Evolutionary conservation across 2,888 invertebrate species (phyloP).

Genomic region (Gymnosoma rotundatum): DNA sequence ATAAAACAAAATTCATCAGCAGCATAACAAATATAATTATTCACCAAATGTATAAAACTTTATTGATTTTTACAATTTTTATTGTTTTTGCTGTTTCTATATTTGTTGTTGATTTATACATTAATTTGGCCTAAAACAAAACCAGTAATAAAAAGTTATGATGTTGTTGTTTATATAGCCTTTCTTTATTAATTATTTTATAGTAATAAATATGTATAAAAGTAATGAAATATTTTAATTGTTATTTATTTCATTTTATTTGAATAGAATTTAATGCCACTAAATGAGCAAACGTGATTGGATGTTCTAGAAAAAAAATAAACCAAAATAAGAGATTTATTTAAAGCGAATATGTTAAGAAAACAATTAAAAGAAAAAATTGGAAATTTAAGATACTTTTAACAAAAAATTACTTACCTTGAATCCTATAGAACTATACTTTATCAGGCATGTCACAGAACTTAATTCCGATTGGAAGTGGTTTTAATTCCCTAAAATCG

Average conservation of each 20-base stretch:
- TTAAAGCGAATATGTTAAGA: too few relatives aligned
- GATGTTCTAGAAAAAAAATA: too few relatives aligned
- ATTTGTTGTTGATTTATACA: constrained; percentile 1
- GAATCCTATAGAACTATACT: too few relatives aligned
- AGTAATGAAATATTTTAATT: constrained; percentile 27
- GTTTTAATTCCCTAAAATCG: too few relatives aligned
- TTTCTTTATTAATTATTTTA: constrained; percentile 19
- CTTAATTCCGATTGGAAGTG: too few relatives aligned
- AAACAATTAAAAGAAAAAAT: too few relatives aligned
- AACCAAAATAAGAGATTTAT: too few relatives aligned
- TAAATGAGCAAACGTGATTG: too few relatives aligned
- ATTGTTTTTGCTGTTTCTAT: not conserved
- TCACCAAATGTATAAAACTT: not conserved
- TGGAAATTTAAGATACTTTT: too few relatives aligned
- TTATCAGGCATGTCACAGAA: too few relatives aligned
- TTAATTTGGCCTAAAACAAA: constrained; percentile 35
- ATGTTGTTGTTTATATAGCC: not conserved
- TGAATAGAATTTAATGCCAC: too few relatives aligned
- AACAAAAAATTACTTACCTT: too few relatives aligned
- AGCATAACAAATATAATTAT: constrained; percentile 19
- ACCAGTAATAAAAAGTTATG: constrained; percentile 1
- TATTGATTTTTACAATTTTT: constrained; percentile 31
- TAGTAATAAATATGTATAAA: constrained; percentile 17
- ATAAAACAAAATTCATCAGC: not conserved
- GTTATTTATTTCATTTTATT: not conserved